Base-by-base conservation (phyloP, 2,797 vertebrate species). In the Harpagifer antarcticus region DNA sequence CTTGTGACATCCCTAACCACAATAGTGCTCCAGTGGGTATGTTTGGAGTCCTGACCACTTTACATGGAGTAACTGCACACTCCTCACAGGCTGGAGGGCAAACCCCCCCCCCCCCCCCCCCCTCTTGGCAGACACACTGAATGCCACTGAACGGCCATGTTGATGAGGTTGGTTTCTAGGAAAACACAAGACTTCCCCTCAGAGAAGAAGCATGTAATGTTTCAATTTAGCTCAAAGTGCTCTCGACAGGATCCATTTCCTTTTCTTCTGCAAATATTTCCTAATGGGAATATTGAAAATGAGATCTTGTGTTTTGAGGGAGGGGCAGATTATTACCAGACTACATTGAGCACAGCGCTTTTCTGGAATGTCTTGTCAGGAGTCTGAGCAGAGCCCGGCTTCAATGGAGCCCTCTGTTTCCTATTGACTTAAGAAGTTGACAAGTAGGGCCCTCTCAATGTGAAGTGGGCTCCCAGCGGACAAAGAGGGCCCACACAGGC, bases 331-430 rank as follows among this genome's bases (percentile, higher is more conserved):
- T 80, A 73, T 87, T 86, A 86, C 71, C 37, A 75, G 80, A 76
- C 84, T 76, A 83, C 88, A 90, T 86, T 78, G 71, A 84, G 76
- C 88, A 56, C 62, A 76, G 85, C 63, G n/a, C 83, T 79, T 83
- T 88, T 91, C 84, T 92, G 92, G 90, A 91, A 94, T 93, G 92
- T 88, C 90, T 89, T 80, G 82, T 90, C 83, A 27, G 84, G 78
- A 86, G 76, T 85, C 85, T 78, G 84, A 84, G 84, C 77, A 44
- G 87, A 90, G 87, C 84, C 81, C 27, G 20, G 61, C 65, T 31
- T 95, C 89, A 95, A 95, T 93, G 83, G 87, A 85, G 76, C 72
- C 73, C 92, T 93, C 91, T 95, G 93, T 95, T 95, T 87, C 67
- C 84, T 86, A 86, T 91, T 90, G 93, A 93, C 91, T 92, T 89